Conservation (phyloP, 2,797 vertebrate genomes). For the Echiichthys vipera region DNA sequence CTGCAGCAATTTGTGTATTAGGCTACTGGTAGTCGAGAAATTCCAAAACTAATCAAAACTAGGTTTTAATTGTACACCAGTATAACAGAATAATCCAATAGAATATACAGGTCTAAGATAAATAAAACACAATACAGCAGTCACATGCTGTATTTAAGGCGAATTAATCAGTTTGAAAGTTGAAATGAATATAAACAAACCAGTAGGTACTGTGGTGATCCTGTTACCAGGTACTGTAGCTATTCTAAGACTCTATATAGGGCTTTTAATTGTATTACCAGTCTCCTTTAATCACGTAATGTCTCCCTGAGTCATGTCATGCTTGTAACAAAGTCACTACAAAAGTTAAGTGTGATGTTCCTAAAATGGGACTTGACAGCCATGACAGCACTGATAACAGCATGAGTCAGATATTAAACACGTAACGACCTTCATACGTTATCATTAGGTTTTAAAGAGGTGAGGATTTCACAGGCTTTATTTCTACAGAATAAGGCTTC, state of each 20-base stretch:
- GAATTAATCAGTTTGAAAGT: background rate
- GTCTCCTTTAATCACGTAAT: constrained; percentile 63
- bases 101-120: background rate
- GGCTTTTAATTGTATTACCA: constrained; percentile 61
- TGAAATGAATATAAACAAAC: constrained; percentile 16
- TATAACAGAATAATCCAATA: background rate
- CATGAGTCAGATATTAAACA: background rate
- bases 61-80: background rate
- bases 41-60: background rate
- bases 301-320: constrained; percentile 51
- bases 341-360: constrained; percentile 70
- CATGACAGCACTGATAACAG: constrained; percentile 44
- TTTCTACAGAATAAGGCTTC: background rate
- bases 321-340: constrained; percentile 40
- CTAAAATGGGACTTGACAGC: constrained; percentile 59
- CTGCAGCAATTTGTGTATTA: background rate
- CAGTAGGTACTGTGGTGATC: constrained; percentile 21
- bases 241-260: constrained; percentile 56
- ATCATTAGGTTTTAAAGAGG: background rate
- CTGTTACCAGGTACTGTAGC: constrained; percentile 18
- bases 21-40: background rate
- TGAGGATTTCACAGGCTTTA: background rate
- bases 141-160: background rate
- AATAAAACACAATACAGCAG: background rate
- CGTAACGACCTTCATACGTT: background rate